These are phyloP conservation scores for Hemiprocne comata DNA, from an alignment of 2,113 vertebrate species.

Conservation along the genomic window DNA sequence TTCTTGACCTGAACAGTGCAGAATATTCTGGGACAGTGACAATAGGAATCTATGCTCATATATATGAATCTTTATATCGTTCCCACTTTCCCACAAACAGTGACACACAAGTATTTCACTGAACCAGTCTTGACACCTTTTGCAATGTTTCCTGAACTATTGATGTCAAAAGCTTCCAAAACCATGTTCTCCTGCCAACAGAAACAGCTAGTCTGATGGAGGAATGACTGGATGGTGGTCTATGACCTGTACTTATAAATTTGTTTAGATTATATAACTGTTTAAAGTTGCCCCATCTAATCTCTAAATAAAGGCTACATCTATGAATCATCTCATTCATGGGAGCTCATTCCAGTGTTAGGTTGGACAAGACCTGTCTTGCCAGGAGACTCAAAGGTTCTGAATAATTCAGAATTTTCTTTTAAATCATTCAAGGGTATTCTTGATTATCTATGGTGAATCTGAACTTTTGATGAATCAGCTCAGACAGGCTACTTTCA, in stretches of 20 bases:
- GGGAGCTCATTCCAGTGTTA: background rate
- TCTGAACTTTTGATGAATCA: background rate
- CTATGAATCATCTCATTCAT: background rate
- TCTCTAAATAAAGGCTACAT: background rate
- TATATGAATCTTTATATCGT: background rate
- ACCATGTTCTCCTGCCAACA: background rate
- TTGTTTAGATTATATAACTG: background rate
- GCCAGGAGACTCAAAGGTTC: background rate
- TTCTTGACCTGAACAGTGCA: background rate
- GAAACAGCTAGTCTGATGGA: background rate
- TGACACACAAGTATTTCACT: background rate
- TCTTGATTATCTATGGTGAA: background rate
- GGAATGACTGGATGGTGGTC: background rate
- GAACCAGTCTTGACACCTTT: background rate
- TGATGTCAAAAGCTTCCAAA: background rate
- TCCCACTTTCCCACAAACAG: background rate
- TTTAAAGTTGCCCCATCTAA: background rate
- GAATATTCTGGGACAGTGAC: background rate
- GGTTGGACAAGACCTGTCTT: background rate
- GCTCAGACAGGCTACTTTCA: background rate
- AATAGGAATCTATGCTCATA: background rate
- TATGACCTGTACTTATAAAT: background rate
- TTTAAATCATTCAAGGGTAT: background rate
- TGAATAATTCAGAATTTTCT: background rate
- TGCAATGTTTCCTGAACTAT: background rate